Base-by-base conservation (phyloP, 2,888 invertebrate genomes). In the Brachylomia viminalis region DNA sequence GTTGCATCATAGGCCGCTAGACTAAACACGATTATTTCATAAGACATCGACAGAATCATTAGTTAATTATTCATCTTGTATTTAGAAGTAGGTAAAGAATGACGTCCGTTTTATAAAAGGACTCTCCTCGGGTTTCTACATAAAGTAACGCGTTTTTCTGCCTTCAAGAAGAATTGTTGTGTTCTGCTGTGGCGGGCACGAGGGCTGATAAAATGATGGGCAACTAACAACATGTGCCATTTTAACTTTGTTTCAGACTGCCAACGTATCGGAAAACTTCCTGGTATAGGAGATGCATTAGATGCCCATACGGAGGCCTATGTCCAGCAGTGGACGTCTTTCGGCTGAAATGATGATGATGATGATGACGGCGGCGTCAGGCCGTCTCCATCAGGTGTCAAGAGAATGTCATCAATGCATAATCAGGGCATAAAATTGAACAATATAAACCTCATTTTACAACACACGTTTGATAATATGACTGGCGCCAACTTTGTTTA, bases 401-500 rank as follows among this genome's bases (percentile, higher is more conserved):
- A 62, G 23, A 62, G 30, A 58, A 61, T 47, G 65, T 30, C 59
- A 42, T 47, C 30, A 62, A 56, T 62, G 33, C 47, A 62, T 58
- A 80, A 64, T 56, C 49, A 42, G 49, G 52, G 59, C 56, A 58
- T 54, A 68, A 47, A 75, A 62, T 61, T 23, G 13, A 64, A 64
- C 45, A 52, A 79, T 58, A 33, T 33, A 30, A 33, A 38, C 20
- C 38, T 61, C 54, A 52, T 30, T 58, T 75, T 68, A 58, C 75
- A 61, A 66, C 54, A 74, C 8, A 30, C 54, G 20, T 64, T 61
- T 47, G 30, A 70, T 74, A 83, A 58, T 78, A 58, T 42, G 42
- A 20, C 42, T 33, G 73, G 69, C 80, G 70, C 84, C 66, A 56
- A 72, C 47, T 68, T 72, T 83, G 67, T 79, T 82, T 49, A 59